Base-by-base conservation (phyloP, 2,113 vertebrate species). In the Psilopogon haemacephalus region DNA sequence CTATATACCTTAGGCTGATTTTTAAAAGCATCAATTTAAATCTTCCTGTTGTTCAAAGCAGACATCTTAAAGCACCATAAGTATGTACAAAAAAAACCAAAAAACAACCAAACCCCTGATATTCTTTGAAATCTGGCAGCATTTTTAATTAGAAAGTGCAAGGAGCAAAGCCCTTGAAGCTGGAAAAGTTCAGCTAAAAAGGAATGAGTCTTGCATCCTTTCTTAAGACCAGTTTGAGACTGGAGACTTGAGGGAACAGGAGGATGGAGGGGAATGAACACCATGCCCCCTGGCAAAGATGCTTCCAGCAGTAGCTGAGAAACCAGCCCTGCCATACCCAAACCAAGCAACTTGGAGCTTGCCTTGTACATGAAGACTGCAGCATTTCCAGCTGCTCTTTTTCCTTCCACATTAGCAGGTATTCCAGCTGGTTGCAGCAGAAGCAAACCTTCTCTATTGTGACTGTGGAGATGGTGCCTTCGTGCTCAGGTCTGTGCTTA, bases 1-100 rank as follows among this genome's bases (percentile, higher is more conserved):
- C 88, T 70, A 56, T 80, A 92, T 85, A 90, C 75, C 89, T 92
- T 73, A 63, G 91, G 81, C 68, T 82, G 81, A 42, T 55, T 58
- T 92, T 93, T 72, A 69, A 15, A 15, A 88, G 48, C 64, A n/a
- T 46, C 54, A 20, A 3, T 74, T 93, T 80, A 85, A 70, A 46
- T 59, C 38, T 75, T 78, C 42, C 55, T 58, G 35, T n/a, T 55
- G 5, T 73, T 90, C 11, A 58, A 44, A 69, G 38, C 1, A 54
- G 82, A 64, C 65, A 37, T 33, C 63, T 82, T 62, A 56, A 73
- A 67, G 70, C 15, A 55, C 52, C 52, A 18, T 46, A 38, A 69
- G 60, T 30, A 42, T 38, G 56, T 40, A 64, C 48, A 85, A 84
- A 72, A 74, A 33, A 28, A 44, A 44, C 9, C 38, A 40, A 40